Percentiles rank a stretch among this genome's conserved stretches.
phyloP scores from a whole-genome alignment of 37 sponge, comb jelly and placozoan genomes.

The Petrosia ficiformis region DNA sequence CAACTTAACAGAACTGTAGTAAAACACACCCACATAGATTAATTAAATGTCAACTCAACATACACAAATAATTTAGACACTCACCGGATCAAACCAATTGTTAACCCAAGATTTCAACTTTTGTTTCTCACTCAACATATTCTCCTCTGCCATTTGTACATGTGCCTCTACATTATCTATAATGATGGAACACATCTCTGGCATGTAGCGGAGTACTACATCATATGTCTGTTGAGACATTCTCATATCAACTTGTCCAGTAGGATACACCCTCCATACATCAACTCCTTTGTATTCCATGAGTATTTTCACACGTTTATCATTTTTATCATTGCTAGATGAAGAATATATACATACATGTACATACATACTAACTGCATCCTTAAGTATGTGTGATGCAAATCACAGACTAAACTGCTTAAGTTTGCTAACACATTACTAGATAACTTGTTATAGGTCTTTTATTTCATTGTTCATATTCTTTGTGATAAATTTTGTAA shows the following conservation, averaged over 20 bases:
- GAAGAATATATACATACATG: too few relatives aligned
- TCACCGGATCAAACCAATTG: constrained; percentile 5
- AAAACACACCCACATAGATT: too few relatives aligned
- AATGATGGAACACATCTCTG: constrained; percentile 19
- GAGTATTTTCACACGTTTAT: neutral
- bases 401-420: too few relatives aligned
- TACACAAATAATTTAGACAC: neutral
- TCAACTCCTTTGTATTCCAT: constrained; percentile 30
- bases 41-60: too few relatives aligned
- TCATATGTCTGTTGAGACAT: neutral
- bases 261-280: constrained; percentile 33
- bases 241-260: constrained; percentile 24
- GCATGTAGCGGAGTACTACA: constrained; percentile 3
- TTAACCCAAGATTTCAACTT: constrained; percentile 36
- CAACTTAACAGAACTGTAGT: too few relatives aligned
- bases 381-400: too few relatives aligned
- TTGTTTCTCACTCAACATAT: neutral
- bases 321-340: neutral
- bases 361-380: too few relatives aligned
- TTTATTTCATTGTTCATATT: too few relatives aligned
- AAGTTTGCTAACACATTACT: neutral
- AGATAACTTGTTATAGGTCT: too few relatives aligned
- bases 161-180: constrained; percentile 32
- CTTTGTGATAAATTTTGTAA: too few relatives aligned
- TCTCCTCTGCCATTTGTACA: constrained; percentile 34